These are phyloP conservation scores for Pristionchus fissidentatus DNA, from an alignment of 2,888 invertebrate species.

Conservation along the genomic window DNA sequence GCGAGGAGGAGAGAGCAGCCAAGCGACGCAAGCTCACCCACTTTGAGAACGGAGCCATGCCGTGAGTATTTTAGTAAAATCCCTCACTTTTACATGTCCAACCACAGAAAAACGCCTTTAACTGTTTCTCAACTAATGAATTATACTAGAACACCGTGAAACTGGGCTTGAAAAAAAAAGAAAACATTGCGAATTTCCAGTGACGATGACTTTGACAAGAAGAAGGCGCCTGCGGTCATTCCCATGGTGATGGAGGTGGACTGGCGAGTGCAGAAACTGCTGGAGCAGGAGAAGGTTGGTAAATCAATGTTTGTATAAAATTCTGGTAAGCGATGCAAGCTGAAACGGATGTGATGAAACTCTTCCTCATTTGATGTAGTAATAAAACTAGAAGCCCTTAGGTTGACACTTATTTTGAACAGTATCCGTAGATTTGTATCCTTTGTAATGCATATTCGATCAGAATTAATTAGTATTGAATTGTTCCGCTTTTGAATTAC, in stretches of 20 bases:
- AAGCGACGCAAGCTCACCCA: conserved; percentile 61
- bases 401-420: too few species aligned
- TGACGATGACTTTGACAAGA: conserved; percentile 52
- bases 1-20: conserved; percentile 56
- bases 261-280: conserved; percentile 61
- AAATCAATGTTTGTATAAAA: too few species aligned
- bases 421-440: too few species aligned
- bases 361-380: too few species aligned
- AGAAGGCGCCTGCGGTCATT: conserved; percentile 58
- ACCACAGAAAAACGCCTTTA: not conserved
- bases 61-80: conserved; percentile 52
- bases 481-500: too few species aligned
- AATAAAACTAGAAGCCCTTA: too few species aligned
- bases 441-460: too few species aligned
- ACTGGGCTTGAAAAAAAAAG: too few species aligned
- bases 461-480: too few species aligned
- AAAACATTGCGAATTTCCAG: conserved; percentile 50
- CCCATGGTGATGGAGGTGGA: conserved; percentile 65
- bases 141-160: not conserved
- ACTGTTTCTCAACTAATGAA: not conserved
- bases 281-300: conserved; percentile 61
- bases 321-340: too few species aligned
- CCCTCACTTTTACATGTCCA: not conserved
- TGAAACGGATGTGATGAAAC: too few species aligned
- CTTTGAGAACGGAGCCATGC: conserved; percentile 60